Conservation (phyloP, 2,113 vertebrate species). For the Atrichornis clamosus region DNA sequence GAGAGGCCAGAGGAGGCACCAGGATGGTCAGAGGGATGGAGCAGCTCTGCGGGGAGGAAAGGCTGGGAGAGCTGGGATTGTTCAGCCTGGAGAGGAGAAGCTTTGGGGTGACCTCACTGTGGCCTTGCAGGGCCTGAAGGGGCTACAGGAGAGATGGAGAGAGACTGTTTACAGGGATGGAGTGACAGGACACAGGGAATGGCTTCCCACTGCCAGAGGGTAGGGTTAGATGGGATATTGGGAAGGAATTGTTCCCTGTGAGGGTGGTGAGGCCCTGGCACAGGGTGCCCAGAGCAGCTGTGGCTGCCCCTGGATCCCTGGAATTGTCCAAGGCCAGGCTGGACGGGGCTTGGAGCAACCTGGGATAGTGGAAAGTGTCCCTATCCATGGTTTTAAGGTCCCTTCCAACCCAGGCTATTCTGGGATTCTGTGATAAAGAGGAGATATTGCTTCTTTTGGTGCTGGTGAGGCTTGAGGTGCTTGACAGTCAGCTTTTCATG, state of each 20-base stretch:
- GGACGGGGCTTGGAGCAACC: not conserved
- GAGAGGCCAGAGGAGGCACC: not conserved
- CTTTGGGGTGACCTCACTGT: not conserved
- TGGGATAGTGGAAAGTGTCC: not conserved
- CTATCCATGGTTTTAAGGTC: not conserved
- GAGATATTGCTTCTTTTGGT: not conserved
- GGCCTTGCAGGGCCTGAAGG: not conserved
- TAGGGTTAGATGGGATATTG: not conserved
- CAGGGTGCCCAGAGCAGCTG: not conserved
- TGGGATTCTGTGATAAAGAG: not conserved
- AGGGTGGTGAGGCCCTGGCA: not conserved
- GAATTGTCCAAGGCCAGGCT: not conserved
- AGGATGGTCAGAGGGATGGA: not conserved
- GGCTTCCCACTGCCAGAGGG: not conserved
- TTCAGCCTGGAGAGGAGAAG: not conserved
- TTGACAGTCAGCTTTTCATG: not conserved
- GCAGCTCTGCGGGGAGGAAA: not conserved
- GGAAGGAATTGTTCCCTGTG: not conserved
- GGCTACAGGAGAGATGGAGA: not conserved
- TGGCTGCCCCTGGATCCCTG: not conserved
- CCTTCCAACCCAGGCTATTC: not conserved
- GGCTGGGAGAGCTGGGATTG: not conserved
- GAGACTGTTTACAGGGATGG: not conserved
- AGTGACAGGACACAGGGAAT: not conserved
- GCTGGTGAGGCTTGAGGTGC: not conserved